A percentile compares a stretch with the other conserved stretches of the same genome.
Conservation (phyloP, 2,797 vertebrate species). For the Myotis daubentonii region DNA sequence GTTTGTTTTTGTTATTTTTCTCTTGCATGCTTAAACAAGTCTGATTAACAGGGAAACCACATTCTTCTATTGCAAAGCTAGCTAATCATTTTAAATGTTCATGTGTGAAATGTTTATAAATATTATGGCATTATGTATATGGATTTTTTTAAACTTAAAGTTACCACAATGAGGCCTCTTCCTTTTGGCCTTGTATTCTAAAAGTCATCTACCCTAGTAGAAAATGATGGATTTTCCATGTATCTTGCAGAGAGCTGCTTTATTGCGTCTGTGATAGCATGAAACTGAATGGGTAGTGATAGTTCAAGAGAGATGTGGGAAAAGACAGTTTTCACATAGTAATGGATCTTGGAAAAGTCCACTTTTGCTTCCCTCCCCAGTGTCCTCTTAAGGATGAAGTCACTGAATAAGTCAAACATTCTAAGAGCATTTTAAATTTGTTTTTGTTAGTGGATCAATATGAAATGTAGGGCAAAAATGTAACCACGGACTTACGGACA, state of each 20-base stretch:
- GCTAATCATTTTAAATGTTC: not conserved
- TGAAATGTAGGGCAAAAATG: slow-evolving; percentile 23
- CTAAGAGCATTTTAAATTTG: slow-evolving; percentile 77
- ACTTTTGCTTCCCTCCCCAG: slow-evolving; percentile 75
- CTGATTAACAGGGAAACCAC: not conserved
- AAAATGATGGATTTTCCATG: slow-evolving; percentile 74
- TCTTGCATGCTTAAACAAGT: not conserved
- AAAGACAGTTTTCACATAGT: slow-evolving; percentile 76
- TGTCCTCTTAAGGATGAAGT: slow-evolving; percentile 81
- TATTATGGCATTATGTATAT: not conserved
- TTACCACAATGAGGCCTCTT: slow-evolving; percentile 34
- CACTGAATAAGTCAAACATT: slow-evolving; percentile 77
- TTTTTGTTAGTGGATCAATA: slow-evolving; percentile 74
- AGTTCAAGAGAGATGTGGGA: slow-evolving; percentile 78
- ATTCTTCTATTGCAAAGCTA: not conserved
- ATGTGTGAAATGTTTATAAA: not conserved
- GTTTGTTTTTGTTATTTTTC: not conserved
- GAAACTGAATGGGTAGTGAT: slow-evolving; percentile 80
- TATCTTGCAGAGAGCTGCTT: slow-evolving; percentile 72
- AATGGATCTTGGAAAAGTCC: slow-evolving; percentile 78
- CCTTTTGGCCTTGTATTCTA: slow-evolving; percentile 67
- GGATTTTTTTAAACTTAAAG: not conserved
- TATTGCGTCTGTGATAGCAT: slow-evolving; percentile 79
- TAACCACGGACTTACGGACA: slow-evolving; percentile 18
- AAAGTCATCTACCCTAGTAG: slow-evolving; percentile 68